A percentile compares a stretch with the other conserved stretches of the same genome.
Evolutionary conservation across 2,888 invertebrate species (phyloP).

Genomic region (Caenorhabditis sp.): DNA sequence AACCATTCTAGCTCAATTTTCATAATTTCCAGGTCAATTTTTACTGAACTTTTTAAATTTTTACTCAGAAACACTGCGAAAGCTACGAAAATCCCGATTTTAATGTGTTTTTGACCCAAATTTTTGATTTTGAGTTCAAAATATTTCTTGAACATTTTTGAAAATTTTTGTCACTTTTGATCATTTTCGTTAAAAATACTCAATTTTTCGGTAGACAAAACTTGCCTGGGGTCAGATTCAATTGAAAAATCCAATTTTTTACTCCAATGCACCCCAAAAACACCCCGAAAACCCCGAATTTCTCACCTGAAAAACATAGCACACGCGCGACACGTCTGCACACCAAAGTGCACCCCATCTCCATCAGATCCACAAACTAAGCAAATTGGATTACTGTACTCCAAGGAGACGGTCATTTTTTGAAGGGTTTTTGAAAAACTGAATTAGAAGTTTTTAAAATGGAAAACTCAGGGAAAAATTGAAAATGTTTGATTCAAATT

Average conservation of each 20-base stretch:
- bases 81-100: neutral
- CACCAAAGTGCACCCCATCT: slow-evolving; percentile 45
- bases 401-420: neutral
- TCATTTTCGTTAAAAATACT: too few relatives aligned
- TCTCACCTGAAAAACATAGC: slow-evolving; percentile 49
- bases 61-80: neutral
- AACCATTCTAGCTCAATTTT: neutral
- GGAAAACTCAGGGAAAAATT: neutral
- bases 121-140: too few relatives aligned
- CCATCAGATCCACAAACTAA: slow-evolving; percentile 16
- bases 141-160: too few relatives aligned
- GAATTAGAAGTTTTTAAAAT: neutral
- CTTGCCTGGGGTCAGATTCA: neutral
- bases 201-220: too few relatives aligned
- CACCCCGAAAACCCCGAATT: neutral
- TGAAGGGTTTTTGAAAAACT: neutral
- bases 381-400: neutral
- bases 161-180: too few relatives aligned
- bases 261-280: neutral
- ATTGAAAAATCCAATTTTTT: neutral
- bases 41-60: neutral
- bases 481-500: slow-evolving; percentile 19
- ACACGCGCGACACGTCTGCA: slow-evolving; percentile 48
- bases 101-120: too few relatives aligned
- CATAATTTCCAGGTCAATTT: too few relatives aligned